These are phyloP conservation scores for Heteronetta atricapilla DNA, from an alignment of 2,113 vertebrate species.

Conservation along the genomic window DNA sequence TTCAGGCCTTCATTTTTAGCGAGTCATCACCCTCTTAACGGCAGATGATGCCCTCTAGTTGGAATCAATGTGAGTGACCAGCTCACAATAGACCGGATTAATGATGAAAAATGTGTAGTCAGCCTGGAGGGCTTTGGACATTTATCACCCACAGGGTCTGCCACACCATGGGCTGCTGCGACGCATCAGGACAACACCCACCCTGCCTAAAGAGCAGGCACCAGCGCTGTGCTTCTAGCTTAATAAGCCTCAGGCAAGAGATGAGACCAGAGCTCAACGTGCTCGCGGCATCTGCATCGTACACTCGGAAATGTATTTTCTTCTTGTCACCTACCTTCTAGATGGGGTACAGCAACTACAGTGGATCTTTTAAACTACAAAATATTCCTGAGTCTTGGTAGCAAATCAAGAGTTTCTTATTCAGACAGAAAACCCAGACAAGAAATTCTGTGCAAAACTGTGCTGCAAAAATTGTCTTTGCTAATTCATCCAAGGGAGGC, in stretches of 20 bases:
- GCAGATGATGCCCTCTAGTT: constrained; percentile 88
- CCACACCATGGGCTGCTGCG: constrained; percentile 79
- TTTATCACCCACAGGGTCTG: constrained; percentile 89
- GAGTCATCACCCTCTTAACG: constrained; percentile 82
- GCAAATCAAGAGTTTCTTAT: neutral
- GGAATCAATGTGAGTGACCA: constrained; percentile 90
- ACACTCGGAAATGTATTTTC: neutral
- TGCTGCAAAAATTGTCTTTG: neutral
- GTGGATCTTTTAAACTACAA: neutral
- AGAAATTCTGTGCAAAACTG: neutral
- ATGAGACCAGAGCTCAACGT: neutral
- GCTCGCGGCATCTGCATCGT: neutral
- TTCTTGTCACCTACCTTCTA: neutral
- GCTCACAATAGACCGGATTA: constrained; percentile 93
- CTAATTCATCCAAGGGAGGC: constrained; percentile 2
- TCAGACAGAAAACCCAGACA: neutral
- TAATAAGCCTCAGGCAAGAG: neutral
- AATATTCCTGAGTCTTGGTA: neutral
- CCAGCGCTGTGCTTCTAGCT: neutral
- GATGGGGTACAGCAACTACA: neutral
- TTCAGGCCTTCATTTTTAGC: constrained; percentile 82
- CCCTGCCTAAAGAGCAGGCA: constrained; percentile 52
- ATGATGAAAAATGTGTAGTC: constrained; percentile 99
- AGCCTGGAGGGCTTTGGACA: constrained; percentile 83
- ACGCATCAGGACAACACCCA: constrained; percentile 74